phyloP scores from a whole-genome alignment of 2,113 vertebrate genomes.

The Corvus hawaiiensis region DNA sequence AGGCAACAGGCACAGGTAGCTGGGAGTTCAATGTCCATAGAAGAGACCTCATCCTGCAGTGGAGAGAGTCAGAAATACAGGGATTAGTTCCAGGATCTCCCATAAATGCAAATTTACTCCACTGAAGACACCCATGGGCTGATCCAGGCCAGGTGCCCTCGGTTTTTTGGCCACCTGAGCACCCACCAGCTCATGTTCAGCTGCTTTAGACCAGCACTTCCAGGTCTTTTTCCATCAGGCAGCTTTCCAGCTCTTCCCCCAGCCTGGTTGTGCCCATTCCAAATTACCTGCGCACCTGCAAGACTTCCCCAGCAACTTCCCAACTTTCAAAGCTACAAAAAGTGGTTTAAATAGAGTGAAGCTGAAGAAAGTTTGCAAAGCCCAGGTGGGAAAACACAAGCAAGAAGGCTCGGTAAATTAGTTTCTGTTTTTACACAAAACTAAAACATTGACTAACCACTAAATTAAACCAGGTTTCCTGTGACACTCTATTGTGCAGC shows the following conservation, averaged over 20 bases:
- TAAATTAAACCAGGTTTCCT: slow-evolving; percentile 44
- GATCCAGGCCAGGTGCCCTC: not conserved
- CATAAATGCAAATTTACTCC: not conserved
- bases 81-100: not conserved
- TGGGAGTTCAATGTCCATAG: slow-evolving; percentile 81
- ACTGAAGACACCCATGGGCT: not conserved
- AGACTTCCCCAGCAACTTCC: not conserved
- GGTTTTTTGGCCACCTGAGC: not conserved
- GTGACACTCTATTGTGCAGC: slow-evolving; percentile 20
- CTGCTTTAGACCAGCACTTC: not conserved
- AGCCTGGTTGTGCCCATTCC: not conserved
- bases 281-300: not conserved
- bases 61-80: slow-evolving; percentile 1
- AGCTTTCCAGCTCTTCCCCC: not conserved
- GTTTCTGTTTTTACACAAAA: slow-evolving; percentile 29
- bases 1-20: slow-evolving; percentile 83
- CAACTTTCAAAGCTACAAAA: not conserved
- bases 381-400: not conserved
- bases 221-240: not conserved
- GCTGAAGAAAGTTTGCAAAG: not conserved
- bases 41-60: slow-evolving; percentile 65
- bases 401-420: not conserved
- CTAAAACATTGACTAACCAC: slow-evolving; percentile 44
- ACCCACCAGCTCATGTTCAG: not conserved
- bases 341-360: not conserved